Base-by-base conservation (phyloP, 2,797 vertebrate genomes). In the Alcedo atthis region DNA sequence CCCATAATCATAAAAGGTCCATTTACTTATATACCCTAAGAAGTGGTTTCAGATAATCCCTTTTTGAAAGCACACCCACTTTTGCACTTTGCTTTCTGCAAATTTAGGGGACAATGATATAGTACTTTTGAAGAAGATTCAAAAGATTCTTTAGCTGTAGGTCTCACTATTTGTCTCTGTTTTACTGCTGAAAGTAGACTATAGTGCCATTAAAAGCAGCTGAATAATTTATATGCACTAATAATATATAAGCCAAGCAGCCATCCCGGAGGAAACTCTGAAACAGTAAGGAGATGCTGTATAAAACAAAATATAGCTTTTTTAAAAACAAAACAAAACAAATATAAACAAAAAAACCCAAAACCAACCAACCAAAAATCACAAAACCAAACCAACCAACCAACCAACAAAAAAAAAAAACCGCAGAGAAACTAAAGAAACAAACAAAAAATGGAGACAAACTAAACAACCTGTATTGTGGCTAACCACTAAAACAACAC, bases 211-310 rank as follows among this genome's bases (percentile, higher is more conserved):
- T 94, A 92, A 94, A 89, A 93, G 32, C 64, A 81, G 12, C 25
- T 92, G 53, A 95, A 96, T 59, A 62, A 80, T 93, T 95, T 83
- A 83, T 28, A 43, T 48, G 64, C 40, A 61, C 28, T 87, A 15
- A 53, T 68, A 76, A 70, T 79, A 74, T 68, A 35, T 61, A 67
- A 89, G 6, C 40, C 10, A 3, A 62, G 12, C 37, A 35, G 11
- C 22, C 2, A 26, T 73, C 26, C 51, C 40, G 71, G 24, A 37
- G 30, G 58, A 28, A 70, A 17, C 58, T 88, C 75, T 78, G 57
- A 61, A 45, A 17, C 43, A 35, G 40, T 18, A 69, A 22, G n/a
- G 24, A 37, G 24, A 58, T 8, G 11, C 11, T 0, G 2, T 59
- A 30, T 17, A 59, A 5, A 19, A 10, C 2, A 63, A 77, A 43